Base-by-base conservation (phyloP, 2,113 vertebrate species). In the Zosterops japonicus region DNA sequence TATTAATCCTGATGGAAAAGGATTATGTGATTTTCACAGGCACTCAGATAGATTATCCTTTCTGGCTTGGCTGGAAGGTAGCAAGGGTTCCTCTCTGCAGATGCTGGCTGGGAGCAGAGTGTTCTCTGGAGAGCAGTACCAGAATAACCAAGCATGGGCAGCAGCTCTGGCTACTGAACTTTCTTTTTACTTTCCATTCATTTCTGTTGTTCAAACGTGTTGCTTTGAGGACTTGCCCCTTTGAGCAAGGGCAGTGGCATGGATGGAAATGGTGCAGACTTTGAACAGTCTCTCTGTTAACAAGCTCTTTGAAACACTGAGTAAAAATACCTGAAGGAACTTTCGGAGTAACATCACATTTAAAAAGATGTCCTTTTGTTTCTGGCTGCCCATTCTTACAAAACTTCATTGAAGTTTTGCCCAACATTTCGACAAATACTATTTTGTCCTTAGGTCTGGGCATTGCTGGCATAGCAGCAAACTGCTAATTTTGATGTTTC, bases 1-100 rank as follows among this genome's bases (percentile, higher is more conserved):
- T 94, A 92, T 93, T 96, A 96, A 96, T 96, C 95, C 96, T 93
- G 91, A 93, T 95, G 93, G 94, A 61, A 95, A 94, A 95, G 90
- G 93, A 92, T 83, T 96, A 93, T 92, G 83, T 91, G 95, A 92
- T 93, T 96, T 97, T 92, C 81, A 72, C 84, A 65, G 89, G 69
- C 74, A 90, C 87, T 94, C 82, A 93, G 85, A 86, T 22, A 93
- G 87, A 93, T 92, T 92, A 94, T 93, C 86, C 85, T 75, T 46
- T 71, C 60, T 74, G 69, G 85, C 87, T 74, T 67, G 60, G 47
- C 79, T 92, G 77, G 47, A 90, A 86, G 59, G 36, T 42, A 84
- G 82, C 20, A 33, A 42, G 50, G 77, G 36, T 55, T 22, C 80
- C 65, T 91, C 63, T 85, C 52, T 75, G 93, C 61, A 84, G 75